Base-by-base conservation (phyloP, 1,140 invertebrate genomes). In the Ylistrum balloti region DNA sequence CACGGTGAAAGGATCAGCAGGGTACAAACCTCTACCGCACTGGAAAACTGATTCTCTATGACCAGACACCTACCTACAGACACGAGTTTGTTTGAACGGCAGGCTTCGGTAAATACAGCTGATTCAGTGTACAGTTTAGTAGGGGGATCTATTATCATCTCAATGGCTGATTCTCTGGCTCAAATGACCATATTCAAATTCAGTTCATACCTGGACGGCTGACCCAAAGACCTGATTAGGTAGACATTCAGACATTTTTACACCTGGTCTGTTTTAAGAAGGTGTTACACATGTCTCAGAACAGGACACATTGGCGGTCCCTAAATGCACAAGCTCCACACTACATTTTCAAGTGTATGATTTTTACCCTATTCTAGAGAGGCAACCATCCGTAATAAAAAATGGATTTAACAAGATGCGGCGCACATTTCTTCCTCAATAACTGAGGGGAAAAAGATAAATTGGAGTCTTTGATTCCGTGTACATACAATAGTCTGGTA, bases 21-120 rank as follows among this genome's bases (percentile, higher is more conserved):
- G 56, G 11, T 74, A 74, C 56, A 74, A 74, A 74, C 22, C n/a
- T n/a, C 22, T n/a, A n/a, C 56, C 5, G 28, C 56, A n/a, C 20
- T 28, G 56, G 56, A 74, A 28, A 74, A 74, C 22, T 17, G 22
- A 74, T 74, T 74, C 56, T 0, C n/a, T 74, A 74, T 74, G 56
- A 74, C 56, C 56, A 74, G 56, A n/a, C 56, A 74, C 56, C 56
- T 74, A 74, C 56, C 56, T 74, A 74, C 56, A 74, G 56, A 74
- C 56, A 74, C 56, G 56, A 74, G 56, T 74, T 74, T 74, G 56
- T 74, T 74, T 74, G 22, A 74, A 74, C 56, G 56, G 56, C 56
- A 74, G 56, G 56, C 56, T 74, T 74, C 22, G 56, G 56, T 74
- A 74, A 74, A 74, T n/a, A 74, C 56, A 74, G n/a, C 56, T 74